Evolutionary conservation across 2,888 invertebrate genomes (phyloP).

Genomic region (Callyntrura sp.): DNA sequence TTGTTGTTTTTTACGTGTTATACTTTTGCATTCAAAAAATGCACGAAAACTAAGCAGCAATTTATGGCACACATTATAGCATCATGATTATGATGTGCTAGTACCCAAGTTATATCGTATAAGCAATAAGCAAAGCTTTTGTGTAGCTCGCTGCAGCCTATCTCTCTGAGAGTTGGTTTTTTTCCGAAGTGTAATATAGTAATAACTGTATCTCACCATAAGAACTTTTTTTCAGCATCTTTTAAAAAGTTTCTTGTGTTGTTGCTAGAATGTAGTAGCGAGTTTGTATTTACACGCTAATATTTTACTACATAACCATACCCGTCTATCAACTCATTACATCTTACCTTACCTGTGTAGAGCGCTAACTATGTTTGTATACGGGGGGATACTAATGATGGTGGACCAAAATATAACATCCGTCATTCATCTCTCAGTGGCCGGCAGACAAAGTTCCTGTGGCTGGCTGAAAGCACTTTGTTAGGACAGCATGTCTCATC

Average conservation of each 20-base stretch:
- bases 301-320: conserved; percentile 20
- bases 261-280: conserved; percentile 16
- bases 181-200: conserved; percentile 22
- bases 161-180: conserved; percentile 27
- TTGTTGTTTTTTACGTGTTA: conserved; percentile 17
- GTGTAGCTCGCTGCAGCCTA: too few species aligned
- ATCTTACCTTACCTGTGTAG: conserved; percentile 7
- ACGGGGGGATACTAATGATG: conserved; percentile 27
- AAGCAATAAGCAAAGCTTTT: background rate
- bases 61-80: conserved; percentile 5
- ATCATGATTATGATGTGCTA: background rate
- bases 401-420: conserved; percentile 68
- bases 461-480: conserved; percentile 59
- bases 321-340: background rate
- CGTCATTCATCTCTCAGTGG: conserved; percentile 70
- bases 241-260: conserved; percentile 21
- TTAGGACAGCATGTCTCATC: conserved; percentile 53
- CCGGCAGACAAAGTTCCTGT: conserved; percentile 73
- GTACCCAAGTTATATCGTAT: conserved; percentile 4
- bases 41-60: background rate
- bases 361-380: conserved; percentile 14
- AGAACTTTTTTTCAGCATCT: conserved; percentile 56
- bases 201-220: conserved; percentile 68
- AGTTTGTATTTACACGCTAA: conserved; percentile 19
- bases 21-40: conserved; percentile 20